Percentiles rank a stretch among this genome's conserved stretches.
Conservation (phyloP, 1,140 invertebrate species). For the Limonius californicus region DNA sequence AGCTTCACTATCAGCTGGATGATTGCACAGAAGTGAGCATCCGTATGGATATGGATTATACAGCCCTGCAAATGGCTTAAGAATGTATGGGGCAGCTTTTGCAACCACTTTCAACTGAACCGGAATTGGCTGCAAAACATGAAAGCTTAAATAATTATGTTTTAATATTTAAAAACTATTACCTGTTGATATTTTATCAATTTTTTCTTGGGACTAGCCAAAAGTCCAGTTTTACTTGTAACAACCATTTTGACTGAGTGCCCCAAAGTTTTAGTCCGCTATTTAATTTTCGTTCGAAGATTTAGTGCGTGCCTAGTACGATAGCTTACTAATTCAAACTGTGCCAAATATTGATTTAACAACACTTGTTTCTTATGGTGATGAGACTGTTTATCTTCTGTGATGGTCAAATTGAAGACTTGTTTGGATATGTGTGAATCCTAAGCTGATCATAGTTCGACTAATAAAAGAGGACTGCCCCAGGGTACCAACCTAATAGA, state of each 20-base stretch:
- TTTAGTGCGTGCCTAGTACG: too few relatives aligned
- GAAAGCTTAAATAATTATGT: not conserved
- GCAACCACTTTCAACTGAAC: slow-evolving; percentile 34
- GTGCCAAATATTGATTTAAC: not conserved
- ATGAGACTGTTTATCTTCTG: too few relatives aligned
- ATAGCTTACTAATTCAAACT: too few relatives aligned
- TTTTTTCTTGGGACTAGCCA: slow-evolving; percentile 36
- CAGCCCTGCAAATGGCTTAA: slow-evolving; percentile 71
- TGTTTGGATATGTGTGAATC: too few relatives aligned
- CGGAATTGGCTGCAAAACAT: slow-evolving; percentile 17
- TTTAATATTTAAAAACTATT: slow-evolving; percentile 25
- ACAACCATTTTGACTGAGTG: too few relatives aligned
- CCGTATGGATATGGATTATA: slow-evolving; percentile 75
- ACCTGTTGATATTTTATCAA: slow-evolving; percentile 25
- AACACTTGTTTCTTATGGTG: not conserved
- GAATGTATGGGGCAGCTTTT: slow-evolving; percentile 59
- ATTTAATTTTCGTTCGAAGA: too few relatives aligned
- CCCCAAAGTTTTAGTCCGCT: too few relatives aligned
- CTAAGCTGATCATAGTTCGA: too few relatives aligned
- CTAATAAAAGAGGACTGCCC: too few relatives aligned
- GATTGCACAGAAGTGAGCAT: slow-evolving; percentile 78
- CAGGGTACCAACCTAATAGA: too few relatives aligned
- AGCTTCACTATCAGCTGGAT: slow-evolving; percentile 69
- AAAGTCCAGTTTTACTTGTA: slow-evolving; percentile 41
- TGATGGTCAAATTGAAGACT: too few relatives aligned